Base-by-base conservation (phyloP, 2,888 invertebrate species). In the Callimorpha dominula region DNA sequence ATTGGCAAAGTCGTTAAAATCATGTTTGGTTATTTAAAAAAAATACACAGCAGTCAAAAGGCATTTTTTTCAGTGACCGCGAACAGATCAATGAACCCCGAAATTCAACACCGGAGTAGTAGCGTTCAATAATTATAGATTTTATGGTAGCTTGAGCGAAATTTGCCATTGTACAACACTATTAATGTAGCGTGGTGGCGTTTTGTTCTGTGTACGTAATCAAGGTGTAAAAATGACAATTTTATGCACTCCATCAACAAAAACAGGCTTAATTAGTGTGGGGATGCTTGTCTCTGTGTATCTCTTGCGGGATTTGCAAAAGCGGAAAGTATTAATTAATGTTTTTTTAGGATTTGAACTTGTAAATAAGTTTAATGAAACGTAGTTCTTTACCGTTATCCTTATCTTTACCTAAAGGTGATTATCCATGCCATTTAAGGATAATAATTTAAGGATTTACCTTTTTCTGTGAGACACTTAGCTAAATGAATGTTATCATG, bases 101-200 rank as follows among this genome's bases (percentile, higher is more conserved):
- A 43, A 15, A 12, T 17, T 2, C 43, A 14, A 64, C 40, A 42
- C 6, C 31, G 52, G 15, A 42, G 43, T 70, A 42, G 70, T 74
- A 70, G 73, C 73, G 64, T 62, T 70, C 57, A 70, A 64, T 74
- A 65, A 74, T 74, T 74, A 74, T 70, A 68, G 73, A 74, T 74
- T 74, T 74, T 70, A 70, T 64, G 70, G 73, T 70, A 70, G 63
- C 49, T 57, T 73, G 43, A 49, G 57, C 57, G 50, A 67, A 70
- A 64, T 68, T 31, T 54, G 17, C 63, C 63, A 70, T 72, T 68
- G 67, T 72, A 70, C 70, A 73, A 73, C 63, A 67, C 65, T 66
- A 54, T 31, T 70, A 54, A 64, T 54, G 70, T 31, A 46, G 52
- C 63, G 70, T 73, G 67, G 46, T 70, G 49, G 43, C 57, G 43